Base-by-base conservation (phyloP, 2,888 invertebrate genomes). In the Auanema sp. region DNA sequence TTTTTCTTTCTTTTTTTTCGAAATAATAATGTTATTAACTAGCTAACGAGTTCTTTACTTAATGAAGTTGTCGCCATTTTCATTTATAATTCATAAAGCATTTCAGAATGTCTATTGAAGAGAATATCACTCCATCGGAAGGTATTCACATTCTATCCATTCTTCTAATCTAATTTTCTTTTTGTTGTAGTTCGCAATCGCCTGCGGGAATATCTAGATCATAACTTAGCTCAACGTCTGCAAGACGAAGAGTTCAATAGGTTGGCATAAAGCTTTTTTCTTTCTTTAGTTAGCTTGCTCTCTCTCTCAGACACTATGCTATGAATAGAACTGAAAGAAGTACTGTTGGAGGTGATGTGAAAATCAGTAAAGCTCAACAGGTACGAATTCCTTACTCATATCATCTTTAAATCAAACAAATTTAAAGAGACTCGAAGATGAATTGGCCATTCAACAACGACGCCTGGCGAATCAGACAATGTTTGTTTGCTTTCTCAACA, bases 161-260 rank as follows among this genome's bases (percentile, higher is more conserved):
- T 33, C 33, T 33, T 33, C 3, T 33, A 33, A 33, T 33, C 8
- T 33, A 33, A 33, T 21, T 53, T 40, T 43, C 49, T n/a, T 16
- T 25, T 57, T 2, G n/a, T 25, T 56, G 42, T 41, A 63, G 64
- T 64, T 10, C 51, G 59, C 12, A n/a, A 41, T 16, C 59, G 58
- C 12, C 52, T 64, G 10, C 43, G 64, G 12, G 51, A 47, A 43
- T 16, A 23, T 52, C 59, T 59, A 25, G 64, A 64, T 25, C 52
- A 44, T 43, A 59, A 64, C 33, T 16, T 55, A 12, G 64, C 64
- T 24, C n/a, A 41, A 18, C 41, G 53, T n/a, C 49, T 64, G 10
- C 64, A 65, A 21, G 60, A 65, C 24, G 33, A 60, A 40, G 65
- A 65, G 23, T 65, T 57, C 25, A 40, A 25, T 21, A n/a, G 42